Evolutionary conservation across 2,888 invertebrate species (phyloP), one percentile per base, ranked within the genome.

Genomic region (Emmelina monodactyla): DNA sequence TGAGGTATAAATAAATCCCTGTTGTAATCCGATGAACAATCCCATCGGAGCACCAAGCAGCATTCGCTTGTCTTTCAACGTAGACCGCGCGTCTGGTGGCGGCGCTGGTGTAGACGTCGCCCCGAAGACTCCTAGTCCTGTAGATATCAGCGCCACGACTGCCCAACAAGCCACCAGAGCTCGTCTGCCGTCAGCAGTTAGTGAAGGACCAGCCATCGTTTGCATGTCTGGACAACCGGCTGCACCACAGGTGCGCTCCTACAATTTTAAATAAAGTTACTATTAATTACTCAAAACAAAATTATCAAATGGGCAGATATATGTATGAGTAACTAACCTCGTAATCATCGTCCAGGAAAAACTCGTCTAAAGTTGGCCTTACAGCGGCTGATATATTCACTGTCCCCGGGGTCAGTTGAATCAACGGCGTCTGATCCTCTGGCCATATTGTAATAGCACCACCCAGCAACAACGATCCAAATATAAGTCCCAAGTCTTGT

Each of bases 1-100:
- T 54, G 91, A 91, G 6, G 89, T 87, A 58, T 88, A 86, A 76
- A 92, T 89, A 61, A 92, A 91, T 45, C 90, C 91, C 70, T 92
- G 92, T 62, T 92, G 91, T 38, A 91, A 82, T 40, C 92, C 92
- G 43, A 92, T 90, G 53, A 91, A 92, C 28, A 91, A 78, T 2
- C 89, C 88, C 65, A 92, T 81, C 0, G 92, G 91, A 0, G 88
- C 86, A 2, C 88, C 88, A 22, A 91, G 83, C 46, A 88, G 81
- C 22, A 91, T 67, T 34, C 85, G 78, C 1, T 84, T 82, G 55
- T 88, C 88, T 39, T 79, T 79, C 44, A 86, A 40, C 1, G 70
- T 49, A 2, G 75, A 66, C 32, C 63, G 58, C 1, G 61, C 58
- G 45, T 57, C 69, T 1, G 62, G 73, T 14, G 59, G 73, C 1